Percentiles rank a stretch among this genome's conserved stretches.
Conservation (phyloP, 2,888 invertebrate genomes). For the Daptonema setosum region DNA sequence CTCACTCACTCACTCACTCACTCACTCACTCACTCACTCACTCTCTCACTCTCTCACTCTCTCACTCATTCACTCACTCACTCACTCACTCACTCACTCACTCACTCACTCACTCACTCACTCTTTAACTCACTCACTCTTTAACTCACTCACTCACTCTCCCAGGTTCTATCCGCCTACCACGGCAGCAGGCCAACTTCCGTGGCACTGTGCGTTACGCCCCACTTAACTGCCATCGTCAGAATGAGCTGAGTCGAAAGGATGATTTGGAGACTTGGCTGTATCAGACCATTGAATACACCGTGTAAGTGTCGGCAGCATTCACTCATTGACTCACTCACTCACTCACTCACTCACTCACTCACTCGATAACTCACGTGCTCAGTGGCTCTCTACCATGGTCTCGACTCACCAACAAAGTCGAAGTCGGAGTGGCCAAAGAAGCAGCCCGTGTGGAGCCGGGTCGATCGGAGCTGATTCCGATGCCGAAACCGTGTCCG, state of each 20-base stretch:
- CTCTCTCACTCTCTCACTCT: too few species aligned
- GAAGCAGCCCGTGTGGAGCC: not conserved
- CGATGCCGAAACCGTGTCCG: not conserved
- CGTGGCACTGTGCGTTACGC: not conserved
- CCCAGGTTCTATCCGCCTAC: not conserved
- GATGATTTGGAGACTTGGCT: not conserved
- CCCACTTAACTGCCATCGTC: not conserved
- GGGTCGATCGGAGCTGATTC: not conserved
- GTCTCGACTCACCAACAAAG: not conserved
- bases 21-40: too few species aligned
- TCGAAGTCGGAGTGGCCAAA: not conserved
- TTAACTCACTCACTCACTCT: too few species aligned
- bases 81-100: too few species aligned
- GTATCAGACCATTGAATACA: not conserved
- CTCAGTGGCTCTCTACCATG: not conserved
- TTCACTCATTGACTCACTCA: too few species aligned
- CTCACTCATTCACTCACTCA: too few species aligned
- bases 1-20: too few species aligned
- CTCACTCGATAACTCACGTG: too few species aligned
- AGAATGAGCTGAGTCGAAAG: not conserved
- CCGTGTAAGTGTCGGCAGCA: too few species aligned
- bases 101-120: too few species aligned
- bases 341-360: too few species aligned
- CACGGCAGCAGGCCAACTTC: not conserved
- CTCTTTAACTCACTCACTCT: too few species aligned